phyloP scores from a whole-genome alignment of 2,113 vertebrate species.

The Corvus hawaiiensis region DNA sequence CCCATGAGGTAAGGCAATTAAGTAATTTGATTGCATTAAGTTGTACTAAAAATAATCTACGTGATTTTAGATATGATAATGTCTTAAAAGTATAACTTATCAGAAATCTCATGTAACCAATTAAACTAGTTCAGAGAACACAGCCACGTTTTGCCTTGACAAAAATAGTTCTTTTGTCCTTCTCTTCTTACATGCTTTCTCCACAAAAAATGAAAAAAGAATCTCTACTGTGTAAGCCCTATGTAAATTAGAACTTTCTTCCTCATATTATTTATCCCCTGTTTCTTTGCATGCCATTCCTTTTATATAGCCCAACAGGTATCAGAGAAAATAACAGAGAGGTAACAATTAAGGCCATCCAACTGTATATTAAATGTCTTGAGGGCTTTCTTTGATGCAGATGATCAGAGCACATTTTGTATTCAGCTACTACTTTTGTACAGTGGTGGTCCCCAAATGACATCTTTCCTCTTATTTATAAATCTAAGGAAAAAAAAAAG shows the following conservation, averaged over 20 bases:
- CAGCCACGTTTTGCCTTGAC: background rate
- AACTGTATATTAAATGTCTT: conserved; percentile 20
- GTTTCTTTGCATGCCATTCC: conserved; percentile 12
- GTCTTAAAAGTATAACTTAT: conserved; percentile 6
- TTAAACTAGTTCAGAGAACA: conserved; percentile 24
- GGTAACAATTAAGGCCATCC: conserved; percentile 69
- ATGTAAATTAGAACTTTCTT: background rate
- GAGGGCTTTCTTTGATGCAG: conserved; percentile 42
- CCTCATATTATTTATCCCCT: background rate
- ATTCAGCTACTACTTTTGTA: conserved; percentile 53
- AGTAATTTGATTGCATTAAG: conserved; percentile 72
- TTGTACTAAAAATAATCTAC: conserved; percentile 63
- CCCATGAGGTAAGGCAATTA: conserved; percentile 74
- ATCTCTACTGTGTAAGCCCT: background rate
- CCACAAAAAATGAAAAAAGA: background rate
- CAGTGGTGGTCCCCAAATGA: conserved; percentile 64
- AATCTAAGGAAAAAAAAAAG: background rate
- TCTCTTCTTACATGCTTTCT: conserved; percentile 36
- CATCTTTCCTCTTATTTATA: conserved; percentile 28
- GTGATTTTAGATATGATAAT: conserved; percentile 25
- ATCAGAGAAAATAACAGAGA: conserved; percentile 38
- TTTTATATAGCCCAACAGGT: background rate
- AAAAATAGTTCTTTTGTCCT: conserved; percentile 19
- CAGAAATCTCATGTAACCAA: conserved; percentile 4
- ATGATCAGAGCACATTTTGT: conserved; percentile 38